Evolutionary conservation across 1,140 invertebrate species (phyloP).

Genomic region (Trachymyrmex septentrionalis): DNA sequence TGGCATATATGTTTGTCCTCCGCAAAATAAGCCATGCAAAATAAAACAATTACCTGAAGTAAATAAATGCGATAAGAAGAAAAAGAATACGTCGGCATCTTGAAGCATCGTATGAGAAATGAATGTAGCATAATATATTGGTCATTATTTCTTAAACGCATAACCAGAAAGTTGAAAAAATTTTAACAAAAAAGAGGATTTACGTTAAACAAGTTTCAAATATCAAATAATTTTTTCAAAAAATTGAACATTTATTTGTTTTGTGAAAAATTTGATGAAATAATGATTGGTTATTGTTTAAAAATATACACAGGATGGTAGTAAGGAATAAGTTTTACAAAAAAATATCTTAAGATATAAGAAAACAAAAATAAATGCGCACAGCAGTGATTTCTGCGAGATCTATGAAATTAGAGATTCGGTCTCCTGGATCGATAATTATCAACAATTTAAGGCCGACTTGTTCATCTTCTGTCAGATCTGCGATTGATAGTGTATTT

Average conservation of each 20-base stretch:
- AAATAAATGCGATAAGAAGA: neutral
- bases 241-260: neutral
- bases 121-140: neutral
- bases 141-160: neutral
- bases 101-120: neutral
- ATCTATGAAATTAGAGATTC: constrained; percentile 62
- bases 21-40: constrained; percentile 19
- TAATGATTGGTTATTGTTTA: constrained; percentile 6
- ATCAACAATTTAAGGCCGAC: constrained; percentile 56
- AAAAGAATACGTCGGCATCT: neutral
- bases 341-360: neutral
- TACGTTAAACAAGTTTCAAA: neutral
- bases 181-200: neutral
- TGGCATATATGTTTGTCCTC: constrained; percentile 52
- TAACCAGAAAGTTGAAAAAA: neutral
- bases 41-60: no score
- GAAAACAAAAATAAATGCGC: neutral
- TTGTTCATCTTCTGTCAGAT: constrained; percentile 56
- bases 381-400: constrained; percentile 34
- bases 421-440: constrained; percentile 66
- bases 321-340: neutral
- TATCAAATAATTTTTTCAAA: neutral
- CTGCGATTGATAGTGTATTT: constrained; percentile 15
- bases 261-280: neutral
- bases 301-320: neutral